A percentile compares a stretch with the other conserved stretches of the same genome.
Conservation (phyloP, 2,113 vertebrate genomes). For the Calidris pugnax region DNA sequence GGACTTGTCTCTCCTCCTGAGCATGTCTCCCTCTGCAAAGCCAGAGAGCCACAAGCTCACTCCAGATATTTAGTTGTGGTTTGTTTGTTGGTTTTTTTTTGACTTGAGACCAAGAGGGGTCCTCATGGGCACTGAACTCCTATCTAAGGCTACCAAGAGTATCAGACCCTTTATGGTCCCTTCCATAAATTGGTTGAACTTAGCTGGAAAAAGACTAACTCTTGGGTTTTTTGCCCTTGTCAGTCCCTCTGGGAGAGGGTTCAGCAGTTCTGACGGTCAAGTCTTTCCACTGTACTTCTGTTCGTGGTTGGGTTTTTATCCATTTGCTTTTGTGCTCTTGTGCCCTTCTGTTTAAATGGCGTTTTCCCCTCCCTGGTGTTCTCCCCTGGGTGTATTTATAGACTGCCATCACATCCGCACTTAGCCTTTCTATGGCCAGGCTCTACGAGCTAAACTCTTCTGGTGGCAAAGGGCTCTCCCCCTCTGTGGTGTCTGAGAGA, state of each 20-base stretch:
- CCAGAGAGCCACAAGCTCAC: not conserved
- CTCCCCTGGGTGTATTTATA: conserved; percentile 1
- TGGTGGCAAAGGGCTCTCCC: not conserved
- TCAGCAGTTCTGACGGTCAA: not conserved
- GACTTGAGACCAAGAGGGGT: not conserved
- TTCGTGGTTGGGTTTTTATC: not conserved
- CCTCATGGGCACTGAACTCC: not conserved
- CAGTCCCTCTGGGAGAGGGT: not conserved
- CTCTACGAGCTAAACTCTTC: not conserved
- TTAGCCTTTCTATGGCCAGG: not conserved
- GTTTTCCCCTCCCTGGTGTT: not conserved
- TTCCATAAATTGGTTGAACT: not conserved
- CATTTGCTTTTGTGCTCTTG: not conserved
- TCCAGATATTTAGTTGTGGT: not conserved
- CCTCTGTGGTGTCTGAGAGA: not conserved
- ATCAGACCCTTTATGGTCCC: not conserved
- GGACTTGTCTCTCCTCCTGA: not conserved
- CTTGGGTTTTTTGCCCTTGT: not conserved
- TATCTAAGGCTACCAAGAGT: not conserved
- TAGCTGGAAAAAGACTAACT: not conserved
- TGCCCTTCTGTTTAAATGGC: not conserved
- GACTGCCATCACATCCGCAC: not conserved
- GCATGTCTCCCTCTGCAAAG: not conserved
- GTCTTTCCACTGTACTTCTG: not conserved
- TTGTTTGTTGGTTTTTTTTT: not conserved